Evolutionary conservation across 2,888 invertebrate genomes (phyloP).

Genomic region (Plebejus melissa): DNA sequence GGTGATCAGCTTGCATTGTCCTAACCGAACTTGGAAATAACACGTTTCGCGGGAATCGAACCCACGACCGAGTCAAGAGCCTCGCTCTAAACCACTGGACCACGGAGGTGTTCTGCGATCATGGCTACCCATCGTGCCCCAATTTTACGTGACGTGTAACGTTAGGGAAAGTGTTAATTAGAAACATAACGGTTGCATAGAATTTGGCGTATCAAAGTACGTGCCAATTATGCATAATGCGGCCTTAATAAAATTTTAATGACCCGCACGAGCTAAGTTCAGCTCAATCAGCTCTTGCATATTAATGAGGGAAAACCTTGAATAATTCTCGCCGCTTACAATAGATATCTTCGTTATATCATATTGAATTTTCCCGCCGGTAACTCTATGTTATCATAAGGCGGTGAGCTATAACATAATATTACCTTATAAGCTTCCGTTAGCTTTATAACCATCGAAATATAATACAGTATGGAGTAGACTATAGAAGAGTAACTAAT

Average conservation of each 20-base stretch:
- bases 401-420: no score
- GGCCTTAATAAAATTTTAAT: slow-evolving; percentile 19
- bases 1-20: no score
- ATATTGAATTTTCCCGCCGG: background rate
- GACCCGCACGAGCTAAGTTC: slow-evolving; percentile 9
- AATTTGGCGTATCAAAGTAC: slow-evolving; percentile 24
- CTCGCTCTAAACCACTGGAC: no score
- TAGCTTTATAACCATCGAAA: no score
- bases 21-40: no score
- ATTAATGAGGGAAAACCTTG: slow-evolving; percentile 9
- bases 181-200: slow-evolving; percentile 6
- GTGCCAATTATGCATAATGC: slow-evolving; percentile 23
- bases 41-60: no score
- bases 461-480: no score
- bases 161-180: slow-evolving; percentile 17
- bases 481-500: no score
- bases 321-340: background rate
- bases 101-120: no score
- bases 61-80: no score
- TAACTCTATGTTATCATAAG: background rate
- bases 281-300: slow-evolving; percentile 19
- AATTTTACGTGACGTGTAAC: background rate
- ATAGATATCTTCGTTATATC: background rate
- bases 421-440: no score
- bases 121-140: background rate